Conservation (phyloP, 2,113 vertebrate genomes). For the Odocoileus hemionus region DNA sequence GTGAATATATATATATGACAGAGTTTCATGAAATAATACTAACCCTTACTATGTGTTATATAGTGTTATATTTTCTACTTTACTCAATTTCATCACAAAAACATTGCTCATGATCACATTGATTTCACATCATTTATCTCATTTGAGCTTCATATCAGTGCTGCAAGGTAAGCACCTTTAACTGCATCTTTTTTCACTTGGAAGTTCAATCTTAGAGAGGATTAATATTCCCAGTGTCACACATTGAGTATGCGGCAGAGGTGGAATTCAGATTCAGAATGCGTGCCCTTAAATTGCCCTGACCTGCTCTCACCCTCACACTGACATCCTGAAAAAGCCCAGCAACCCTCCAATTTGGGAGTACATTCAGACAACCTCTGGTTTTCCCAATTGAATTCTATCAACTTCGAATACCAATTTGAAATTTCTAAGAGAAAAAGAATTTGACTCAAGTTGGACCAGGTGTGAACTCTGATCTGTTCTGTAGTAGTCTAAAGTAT, state of each 20-base stretch:
- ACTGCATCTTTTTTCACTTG: not conserved
- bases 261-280: not conserved
- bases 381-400: not conserved
- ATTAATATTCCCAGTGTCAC: not conserved
- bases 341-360: not conserved
- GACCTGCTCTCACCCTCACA: not conserved
- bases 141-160: not conserved
- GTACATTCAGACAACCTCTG: not conserved
- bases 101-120: not conserved
- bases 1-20: not conserved
- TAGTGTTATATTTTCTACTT: not conserved
- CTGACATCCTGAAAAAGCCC: not conserved
- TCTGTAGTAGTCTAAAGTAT: not conserved
- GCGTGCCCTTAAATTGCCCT: not conserved
- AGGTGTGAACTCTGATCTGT: not conserved
- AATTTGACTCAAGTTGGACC: not conserved
- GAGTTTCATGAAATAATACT: not conserved
- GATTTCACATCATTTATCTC: not conserved
- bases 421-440: constrained; percentile 27
- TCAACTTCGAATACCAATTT: not conserved
- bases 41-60: not conserved
- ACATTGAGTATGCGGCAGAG: not conserved
- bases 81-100: not conserved
- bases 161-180: not conserved
- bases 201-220: not conserved